These are phyloP conservation scores for Euphydryas editha DNA, from an alignment of 2,888 invertebrate genomes.

Conservation along the genomic window DNA sequence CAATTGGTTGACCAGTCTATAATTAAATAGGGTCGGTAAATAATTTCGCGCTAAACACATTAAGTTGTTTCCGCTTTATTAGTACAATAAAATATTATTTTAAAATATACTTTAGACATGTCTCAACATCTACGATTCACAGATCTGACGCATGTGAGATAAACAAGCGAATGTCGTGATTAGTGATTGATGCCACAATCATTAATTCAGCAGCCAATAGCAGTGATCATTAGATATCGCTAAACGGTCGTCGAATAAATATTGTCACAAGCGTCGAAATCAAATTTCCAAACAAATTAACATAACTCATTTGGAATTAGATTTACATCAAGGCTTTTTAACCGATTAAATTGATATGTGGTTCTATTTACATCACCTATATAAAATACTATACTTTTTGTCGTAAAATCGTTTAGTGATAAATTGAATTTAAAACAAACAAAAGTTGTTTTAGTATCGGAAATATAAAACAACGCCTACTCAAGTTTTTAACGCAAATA, in stretches of 20 bases:
- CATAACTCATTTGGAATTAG: neutral
- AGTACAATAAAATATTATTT: too few species aligned
- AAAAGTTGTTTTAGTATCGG: constrained; percentile 12
- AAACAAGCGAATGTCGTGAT: too few species aligned
- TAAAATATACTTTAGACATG: too few species aligned
- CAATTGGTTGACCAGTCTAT: too few species aligned
- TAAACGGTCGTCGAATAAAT: neutral
- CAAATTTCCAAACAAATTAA: neutral
- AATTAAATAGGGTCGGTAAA: too few species aligned
- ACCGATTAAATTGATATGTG: neutral
- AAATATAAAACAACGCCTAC: constrained; percentile 12
- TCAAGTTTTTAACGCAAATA: neutral
- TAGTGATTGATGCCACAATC: too few species aligned
- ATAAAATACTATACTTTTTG: constrained; percentile 8
- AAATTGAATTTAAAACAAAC: constrained; percentile 7
- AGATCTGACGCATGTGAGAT: too few species aligned
- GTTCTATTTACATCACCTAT: neutral
- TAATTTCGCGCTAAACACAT: too few species aligned
- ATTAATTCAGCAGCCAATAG: neutral
- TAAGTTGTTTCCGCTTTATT: too few species aligned
- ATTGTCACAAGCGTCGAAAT: neutral
- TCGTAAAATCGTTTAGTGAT: constrained; percentile 20
- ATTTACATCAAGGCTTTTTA: neutral
- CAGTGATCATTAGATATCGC: too few species aligned
- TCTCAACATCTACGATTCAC: too few species aligned